phyloP scores from a whole-genome alignment of 2,113 vertebrate genomes.

The Platysternon megacephalum region DNA sequence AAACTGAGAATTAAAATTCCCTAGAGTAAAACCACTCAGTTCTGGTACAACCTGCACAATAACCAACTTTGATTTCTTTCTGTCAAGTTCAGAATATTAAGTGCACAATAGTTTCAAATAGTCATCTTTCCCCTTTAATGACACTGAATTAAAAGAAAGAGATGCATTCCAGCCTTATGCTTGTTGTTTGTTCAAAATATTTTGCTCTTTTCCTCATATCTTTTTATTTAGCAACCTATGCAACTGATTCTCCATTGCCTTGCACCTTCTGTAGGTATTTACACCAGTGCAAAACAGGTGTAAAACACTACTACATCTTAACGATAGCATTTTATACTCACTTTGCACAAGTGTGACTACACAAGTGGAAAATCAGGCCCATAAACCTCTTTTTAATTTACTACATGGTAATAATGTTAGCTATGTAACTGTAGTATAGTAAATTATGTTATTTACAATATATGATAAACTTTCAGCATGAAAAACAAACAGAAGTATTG shows the following conservation, averaged over 20 bases:
- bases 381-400: neutral
- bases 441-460: neutral
- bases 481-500: neutral
- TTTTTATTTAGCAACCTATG: neutral
- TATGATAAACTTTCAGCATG: neutral
- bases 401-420: neutral
- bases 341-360: no score
- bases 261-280: neutral
- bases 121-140: neutral
- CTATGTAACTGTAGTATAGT: neutral
- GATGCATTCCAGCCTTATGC: neutral
- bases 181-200: neutral
- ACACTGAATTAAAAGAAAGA: neutral
- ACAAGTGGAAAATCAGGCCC: neutral
- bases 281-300: no score
- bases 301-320: neutral
- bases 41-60: neutral
- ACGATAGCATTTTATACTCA: neutral
- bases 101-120: neutral
- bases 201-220: neutral
- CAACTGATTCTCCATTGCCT: neutral
- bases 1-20: conserved; percentile 46
- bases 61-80: neutral
- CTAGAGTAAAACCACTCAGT: conserved; percentile 6
- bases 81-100: neutral